These are phyloP conservation scores for Phytoseiulus persimilis DNA, from an alignment of 2,888 invertebrate genomes.

Conservation along the genomic window DNA sequence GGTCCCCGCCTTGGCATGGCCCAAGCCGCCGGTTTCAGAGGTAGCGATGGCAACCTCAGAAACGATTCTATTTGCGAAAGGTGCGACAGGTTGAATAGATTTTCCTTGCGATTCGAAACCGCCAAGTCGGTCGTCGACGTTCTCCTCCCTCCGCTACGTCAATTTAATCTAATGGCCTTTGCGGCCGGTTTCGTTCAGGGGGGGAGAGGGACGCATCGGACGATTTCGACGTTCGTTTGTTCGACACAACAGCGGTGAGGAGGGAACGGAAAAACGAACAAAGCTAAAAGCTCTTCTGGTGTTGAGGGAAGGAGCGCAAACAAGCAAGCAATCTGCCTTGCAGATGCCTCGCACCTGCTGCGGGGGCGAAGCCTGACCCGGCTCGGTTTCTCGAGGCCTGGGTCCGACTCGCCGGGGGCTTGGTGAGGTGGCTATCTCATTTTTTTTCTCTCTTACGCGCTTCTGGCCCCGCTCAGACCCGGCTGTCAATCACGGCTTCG, in stretches of 20 bases:
- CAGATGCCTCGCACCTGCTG: neutral
- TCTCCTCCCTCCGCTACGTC: neutral
- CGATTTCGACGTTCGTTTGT: neutral
- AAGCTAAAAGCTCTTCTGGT: neutral
- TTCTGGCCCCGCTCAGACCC: neutral
- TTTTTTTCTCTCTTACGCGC: neutral
- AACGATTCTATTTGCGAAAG: neutral
- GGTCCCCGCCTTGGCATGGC: no score
- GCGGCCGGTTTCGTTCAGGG: neutral
- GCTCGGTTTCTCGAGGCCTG: neutral
- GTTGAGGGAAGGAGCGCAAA: constrained; percentile 13
- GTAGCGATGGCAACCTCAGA: neutral
- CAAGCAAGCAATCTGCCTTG: constrained; percentile 36
- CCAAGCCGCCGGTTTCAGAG: neutral
- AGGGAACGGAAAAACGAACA: neutral
- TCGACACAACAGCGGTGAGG: neutral
- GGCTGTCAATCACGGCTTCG: neutral
- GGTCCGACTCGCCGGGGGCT: neutral
- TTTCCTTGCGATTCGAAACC: neutral
- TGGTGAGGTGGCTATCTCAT: neutral
- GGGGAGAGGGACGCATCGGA: neutral
- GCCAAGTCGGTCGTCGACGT: neutral
- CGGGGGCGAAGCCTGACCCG: neutral
- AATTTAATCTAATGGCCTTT: neutral
- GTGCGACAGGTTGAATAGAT: neutral